Evolutionary conservation across 2,888 invertebrate species (phyloP), one percentile per base, ranked within the genome.

Genomic region (Euplagia quadripunctaria): DNA sequence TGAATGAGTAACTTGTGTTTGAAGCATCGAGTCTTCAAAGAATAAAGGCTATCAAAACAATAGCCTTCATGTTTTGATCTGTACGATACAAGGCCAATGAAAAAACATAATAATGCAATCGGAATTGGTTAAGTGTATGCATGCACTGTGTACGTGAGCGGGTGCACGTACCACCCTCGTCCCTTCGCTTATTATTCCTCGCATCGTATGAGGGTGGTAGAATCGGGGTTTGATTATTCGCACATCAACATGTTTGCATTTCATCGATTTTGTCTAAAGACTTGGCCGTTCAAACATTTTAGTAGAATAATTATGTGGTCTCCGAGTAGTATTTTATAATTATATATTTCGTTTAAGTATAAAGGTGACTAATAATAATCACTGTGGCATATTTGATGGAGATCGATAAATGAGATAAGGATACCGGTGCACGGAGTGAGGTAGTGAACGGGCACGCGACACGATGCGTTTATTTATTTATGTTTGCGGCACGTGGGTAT

Each of bases 201-300:
- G 89, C 86, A 86, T 82, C 86, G 87, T 66, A 77, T 79, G 84
- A 85, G 87, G 90, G 92, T 93, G 94, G 92, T 91, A 88, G 91
- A 88, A 89, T 90, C 89, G 90, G 90, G 90, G 90, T 90, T 91
- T 92, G 92, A 94, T 94, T 93, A 94, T 94, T 94, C 94, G 91
- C 94, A 92, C 92, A 94, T 94, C 92, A 93, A 93, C 92, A 91
- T 94, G 93, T 93, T 93, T 92, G 93, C 91, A 85, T 92, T 92
- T 91, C 94, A 94, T 95, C 94, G 94, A 95, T 95, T 94, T 90
- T 87, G 83, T 83, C 81, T 76, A 76, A 82, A 84, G 77, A 82
- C 81, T 74, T 83, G 85, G 85, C 82, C 83, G 73, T 79, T 75
- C 79, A 76, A 80, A 77, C 76, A 71, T 73, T 46, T 72, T 67